A percentile compares a stretch with the other conserved stretches of the same genome.
These are phyloP conservation scores for Laticauda colubrina DNA, from an alignment of 2,113 vertebrate species.

Conservation along the genomic window DNA sequence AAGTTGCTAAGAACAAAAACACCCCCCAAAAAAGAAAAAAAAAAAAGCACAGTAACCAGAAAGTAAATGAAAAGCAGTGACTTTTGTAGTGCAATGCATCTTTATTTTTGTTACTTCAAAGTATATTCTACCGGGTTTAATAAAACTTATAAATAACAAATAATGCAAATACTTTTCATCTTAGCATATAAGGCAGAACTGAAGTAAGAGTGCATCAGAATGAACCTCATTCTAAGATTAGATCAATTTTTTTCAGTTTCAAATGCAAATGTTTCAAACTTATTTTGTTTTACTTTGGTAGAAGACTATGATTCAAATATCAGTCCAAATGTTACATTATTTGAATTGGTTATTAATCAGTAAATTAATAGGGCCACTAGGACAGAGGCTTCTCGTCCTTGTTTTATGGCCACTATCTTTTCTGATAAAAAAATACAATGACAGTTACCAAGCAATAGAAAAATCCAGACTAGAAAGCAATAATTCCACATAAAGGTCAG, in stretches of 20 bases:
- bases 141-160: not conserved
- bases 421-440: not conserved
- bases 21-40: not conserved
- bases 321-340: not conserved
- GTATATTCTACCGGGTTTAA: not conserved
- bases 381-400: slow-evolving; percentile 14
- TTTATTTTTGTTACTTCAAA: not conserved
- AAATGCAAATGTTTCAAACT: slow-evolving; percentile 1
- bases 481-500: not conserved
- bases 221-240: not conserved
- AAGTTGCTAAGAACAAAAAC: not conserved
- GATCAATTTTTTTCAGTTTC: not conserved
- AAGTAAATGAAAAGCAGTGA: slow-evolving; percentile 7
- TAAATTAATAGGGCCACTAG: not conserved
- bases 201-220: not conserved
- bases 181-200: not conserved
- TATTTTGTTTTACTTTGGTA: not conserved
- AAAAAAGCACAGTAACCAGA: not conserved
- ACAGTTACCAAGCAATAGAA: slow-evolving; percentile 4
- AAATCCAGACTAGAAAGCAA: slow-evolving; percentile 9
- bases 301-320: not conserved
- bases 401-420: not conserved
- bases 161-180: not conserved
- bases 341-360: not conserved
- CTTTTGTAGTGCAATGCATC: not conserved